Evolutionary conservation across 2,888 invertebrate species (phyloP).

Genomic region (Bellardia bayeri): DNA sequence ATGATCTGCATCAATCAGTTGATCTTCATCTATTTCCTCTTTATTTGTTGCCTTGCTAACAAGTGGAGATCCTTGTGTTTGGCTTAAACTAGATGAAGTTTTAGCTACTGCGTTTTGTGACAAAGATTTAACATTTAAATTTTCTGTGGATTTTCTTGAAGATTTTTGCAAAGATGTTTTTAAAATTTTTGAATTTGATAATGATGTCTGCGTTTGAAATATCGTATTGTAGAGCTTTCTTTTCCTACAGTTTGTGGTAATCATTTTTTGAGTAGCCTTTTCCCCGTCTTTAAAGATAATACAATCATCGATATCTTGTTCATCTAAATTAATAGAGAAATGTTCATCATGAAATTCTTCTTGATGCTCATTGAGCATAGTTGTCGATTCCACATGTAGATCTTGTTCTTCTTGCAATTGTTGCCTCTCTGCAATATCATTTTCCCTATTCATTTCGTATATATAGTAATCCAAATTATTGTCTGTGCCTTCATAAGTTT

Average conservation of each 20-base stretch:
- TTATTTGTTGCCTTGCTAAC: background rate
- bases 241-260: background rate
- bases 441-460: slow-evolving; percentile 7
- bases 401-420: slow-evolving; percentile 39
- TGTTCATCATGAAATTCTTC: slow-evolving; percentile 11
- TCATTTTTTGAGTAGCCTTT: background rate
- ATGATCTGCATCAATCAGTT: slow-evolving; percentile 74
- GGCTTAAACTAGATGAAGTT: background rate
- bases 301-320: background rate
- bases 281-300: background rate
- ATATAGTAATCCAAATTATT: slow-evolving; percentile 25
- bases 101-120: background rate
- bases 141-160: background rate
- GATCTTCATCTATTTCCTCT: slow-evolving; percentile 43
- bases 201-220: background rate
- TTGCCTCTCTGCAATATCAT: background rate
- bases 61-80: background rate
- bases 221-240: slow-evolving; percentile 24
- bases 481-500: background rate
- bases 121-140: background rate
- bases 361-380: slow-evolving; percentile 38
- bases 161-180: slow-evolving; percentile 12
- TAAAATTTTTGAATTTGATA: slow-evolving; percentile 18
- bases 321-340: background rate
- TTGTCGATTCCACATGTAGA: slow-evolving; percentile 76